phyloP scores from a whole-genome alignment of 2,888 invertebrate species.

The Fissipunctia ypsillon region DNA sequence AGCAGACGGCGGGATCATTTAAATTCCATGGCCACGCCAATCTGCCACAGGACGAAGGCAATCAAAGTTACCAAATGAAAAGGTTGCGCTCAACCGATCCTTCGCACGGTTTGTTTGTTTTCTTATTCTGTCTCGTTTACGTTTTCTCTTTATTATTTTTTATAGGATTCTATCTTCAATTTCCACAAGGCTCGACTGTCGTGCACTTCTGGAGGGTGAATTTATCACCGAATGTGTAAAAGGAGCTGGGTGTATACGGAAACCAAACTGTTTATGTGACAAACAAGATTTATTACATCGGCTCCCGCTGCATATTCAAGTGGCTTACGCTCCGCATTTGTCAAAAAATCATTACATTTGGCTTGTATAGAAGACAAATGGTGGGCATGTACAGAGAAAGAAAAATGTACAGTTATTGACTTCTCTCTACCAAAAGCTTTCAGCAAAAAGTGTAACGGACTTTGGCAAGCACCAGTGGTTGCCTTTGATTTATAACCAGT shows the following conservation, averaged over 20 bases:
- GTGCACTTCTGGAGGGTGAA: constrained; percentile 67
- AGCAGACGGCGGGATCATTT: constrained; percentile 71
- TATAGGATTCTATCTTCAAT: constrained; percentile 69
- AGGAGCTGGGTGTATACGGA: constrained; percentile 70
- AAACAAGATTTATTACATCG: constrained; percentile 77
- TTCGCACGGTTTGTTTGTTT: constrained; percentile 65
- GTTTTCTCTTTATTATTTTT: constrained; percentile 78
- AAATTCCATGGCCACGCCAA: constrained; percentile 74
- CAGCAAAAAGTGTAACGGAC: constrained; percentile 46
- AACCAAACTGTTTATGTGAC: constrained; percentile 72
- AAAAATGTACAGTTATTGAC: constrained; percentile 63
- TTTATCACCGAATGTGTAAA: constrained; percentile 77
- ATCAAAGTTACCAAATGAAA: constrained; percentile 84
- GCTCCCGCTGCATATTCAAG: constrained; percentile 72
- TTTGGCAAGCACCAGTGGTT: constrained; percentile 47
- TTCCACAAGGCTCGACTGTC: constrained; percentile 54
- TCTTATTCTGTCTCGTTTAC: constrained; percentile 69
- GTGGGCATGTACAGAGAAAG: constrained; percentile 40
- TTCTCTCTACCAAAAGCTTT: constrained; percentile 50
- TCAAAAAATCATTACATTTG: constrained; percentile 73
- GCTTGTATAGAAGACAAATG: constrained; percentile 61
- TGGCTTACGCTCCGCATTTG: constrained; percentile 69
- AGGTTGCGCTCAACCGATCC: constrained; percentile 74
- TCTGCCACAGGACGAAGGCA: constrained; percentile 69
- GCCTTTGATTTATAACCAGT: constrained; percentile 55